Evolutionary conservation across 2,888 invertebrate species (phyloP).

Genomic region (Tachystola acroxantha): DNA sequence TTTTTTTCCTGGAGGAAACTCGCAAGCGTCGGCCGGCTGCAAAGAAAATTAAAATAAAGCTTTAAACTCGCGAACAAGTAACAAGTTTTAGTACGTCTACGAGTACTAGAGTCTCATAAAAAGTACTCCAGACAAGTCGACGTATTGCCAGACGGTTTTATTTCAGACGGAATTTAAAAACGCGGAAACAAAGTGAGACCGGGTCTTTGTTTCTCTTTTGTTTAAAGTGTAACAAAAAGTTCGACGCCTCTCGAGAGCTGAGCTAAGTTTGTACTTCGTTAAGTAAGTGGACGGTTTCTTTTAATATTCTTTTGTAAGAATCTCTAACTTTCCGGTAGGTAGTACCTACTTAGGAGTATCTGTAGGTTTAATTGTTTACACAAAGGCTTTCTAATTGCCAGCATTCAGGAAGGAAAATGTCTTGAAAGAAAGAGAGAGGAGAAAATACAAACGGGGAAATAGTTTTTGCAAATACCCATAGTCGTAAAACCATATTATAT

Average conservation of each 20-base stretch:
- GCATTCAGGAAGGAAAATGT: too few species aligned
- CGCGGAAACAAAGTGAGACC: constrained; percentile 23
- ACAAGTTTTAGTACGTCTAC: constrained; percentile 63
- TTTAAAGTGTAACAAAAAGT: constrained; percentile 28
- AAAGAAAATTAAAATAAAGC: constrained; percentile 73
- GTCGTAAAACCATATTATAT: too few species aligned
- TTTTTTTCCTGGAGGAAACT: constrained; percentile 44
- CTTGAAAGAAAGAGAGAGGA: too few species aligned
- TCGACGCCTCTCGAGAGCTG: constrained; percentile 4
- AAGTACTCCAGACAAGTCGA: constrained; percentile 50
- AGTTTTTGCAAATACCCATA: too few species aligned
- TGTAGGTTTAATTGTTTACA: too few species aligned
- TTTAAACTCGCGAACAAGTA: constrained; percentile 64
- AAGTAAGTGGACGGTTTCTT: constrained; percentile 1
- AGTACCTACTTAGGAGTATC: too few species aligned
- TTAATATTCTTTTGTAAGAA: constrained; percentile 3
- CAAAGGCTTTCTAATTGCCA: too few species aligned
- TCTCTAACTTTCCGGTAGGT: background rate
- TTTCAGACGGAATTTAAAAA: constrained; percentile 32
- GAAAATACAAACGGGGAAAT: too few species aligned
- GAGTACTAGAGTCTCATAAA: constrained; percentile 50
- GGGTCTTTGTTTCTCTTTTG: constrained; percentile 38
- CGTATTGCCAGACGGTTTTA: constrained; percentile 59
- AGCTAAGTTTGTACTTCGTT: constrained; percentile 3
- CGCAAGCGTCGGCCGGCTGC: constrained; percentile 33